Evolutionary conservation across 2,888 invertebrate genomes (phyloP), one percentile per base, ranked within the genome.

Genomic region (Lasioglossum morio): DNA sequence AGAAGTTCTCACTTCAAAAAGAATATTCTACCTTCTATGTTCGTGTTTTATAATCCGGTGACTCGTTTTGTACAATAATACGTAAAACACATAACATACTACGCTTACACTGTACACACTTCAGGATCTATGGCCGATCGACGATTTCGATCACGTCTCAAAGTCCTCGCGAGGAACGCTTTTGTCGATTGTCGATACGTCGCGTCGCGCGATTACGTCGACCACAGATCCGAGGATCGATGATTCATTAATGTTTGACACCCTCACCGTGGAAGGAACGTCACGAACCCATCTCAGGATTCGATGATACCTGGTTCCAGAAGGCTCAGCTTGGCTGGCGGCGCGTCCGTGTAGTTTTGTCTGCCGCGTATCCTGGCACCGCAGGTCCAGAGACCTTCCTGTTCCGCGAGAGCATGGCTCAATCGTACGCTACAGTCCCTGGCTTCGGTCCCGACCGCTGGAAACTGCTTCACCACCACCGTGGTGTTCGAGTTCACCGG

Each of bases 331-430:
- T 94, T 94, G 19, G 95, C 94, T 30, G 95, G 94, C 27, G 94
- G 93, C 27, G 95, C 95, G 66, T 94, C 93, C 37, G 94, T 95
- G 88, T 94, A 95, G 79, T 94, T 93, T 63, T 93, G 92, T 76
- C 91, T 92, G 14, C 93, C 93, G 66, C 92, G 92, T 72, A 93
- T 87, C 85, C 94, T 93, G 7, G 94, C 95, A 4, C 95, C 95
- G 81, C 95, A 95, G 40, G 94, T 95, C 95, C 95, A 95, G 0
- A 95, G 91, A 4, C 95, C 95, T 85, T 95, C 94, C 87, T 95
- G 95, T 75, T 95, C 94, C 48, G 91, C 92, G 19, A 94, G 90
- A 5, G 95, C 94, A 85, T 94, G 93, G 78, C 93, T 93, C 81
- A 95, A 82, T 76, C 94, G 91, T 37, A 95, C 94, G 85, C 95